Evolutionary conservation across 2,113 vertebrate genomes (phyloP), one percentile per base, ranked within the genome.

Genomic region (Caranx ignobilis): DNA sequence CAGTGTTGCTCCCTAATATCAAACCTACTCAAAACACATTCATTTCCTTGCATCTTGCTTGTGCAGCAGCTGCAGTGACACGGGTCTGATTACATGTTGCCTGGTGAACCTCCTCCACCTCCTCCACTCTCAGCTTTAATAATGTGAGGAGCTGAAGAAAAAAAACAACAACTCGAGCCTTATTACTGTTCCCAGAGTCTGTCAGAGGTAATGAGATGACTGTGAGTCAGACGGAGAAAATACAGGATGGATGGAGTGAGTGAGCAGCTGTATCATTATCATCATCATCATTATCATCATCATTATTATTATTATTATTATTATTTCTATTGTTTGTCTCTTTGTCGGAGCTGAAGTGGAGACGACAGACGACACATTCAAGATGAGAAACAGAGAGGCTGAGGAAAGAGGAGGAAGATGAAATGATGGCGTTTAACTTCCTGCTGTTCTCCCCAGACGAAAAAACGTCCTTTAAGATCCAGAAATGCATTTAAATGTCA

Each of bases 171-270:
- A 65, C 21, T 56, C 1, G 39, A 59, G 45, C 56, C 56, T 54
- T 35, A 34, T 62, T 70, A 21, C 34, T 34, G 75, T 62, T 61
- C 61, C 65, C 21, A 70, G 54, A 16, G 26, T 55, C n/a, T 39
- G 55, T 34, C 15, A 45, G 11, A 26, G 13, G 34, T 77, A 59
- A 68, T 39, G 75, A n/a, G 34, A 34, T 21, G 43, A 50, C 15
- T 67, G 39, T 31, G 74, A 59, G 41, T 67, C 39, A 52, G 34
- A 34, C 2, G 2, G 35, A 12, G 64, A 59, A 61, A 15, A 61
- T 43, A 31, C 41, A n/a, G 21, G 56, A 69, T 54, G 43, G 34
- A 69, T 52, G 65, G 18, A 61, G 55, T 34, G 55, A 50, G 31
- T 26, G 26, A 2, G n/a, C 34, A 6, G 6, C 39, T 26, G 26